phyloP scores from a whole-genome alignment of 2,113 vertebrate genomes.

The Smithornis capensis region DNA sequence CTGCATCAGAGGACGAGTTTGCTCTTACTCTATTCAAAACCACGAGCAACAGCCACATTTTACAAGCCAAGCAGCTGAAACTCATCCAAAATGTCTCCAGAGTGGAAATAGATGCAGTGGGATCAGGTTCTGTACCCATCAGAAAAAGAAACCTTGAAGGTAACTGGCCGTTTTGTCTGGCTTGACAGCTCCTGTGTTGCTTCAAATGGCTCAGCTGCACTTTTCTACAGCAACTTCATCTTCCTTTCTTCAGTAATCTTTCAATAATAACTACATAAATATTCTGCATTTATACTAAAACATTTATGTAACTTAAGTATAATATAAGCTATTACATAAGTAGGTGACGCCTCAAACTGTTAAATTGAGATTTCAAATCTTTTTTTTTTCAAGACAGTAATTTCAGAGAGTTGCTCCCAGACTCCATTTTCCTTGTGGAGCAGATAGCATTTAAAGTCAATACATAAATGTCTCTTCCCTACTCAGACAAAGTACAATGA shows the following conservation, averaged over 20 bases:
- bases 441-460: not conserved
- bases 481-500: not conserved
- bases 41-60: not conserved
- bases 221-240: not conserved
- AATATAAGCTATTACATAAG: not conserved
- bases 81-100: not conserved
- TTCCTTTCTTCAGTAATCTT: not conserved
- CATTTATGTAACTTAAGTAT: too few species aligned
- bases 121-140: not conserved
- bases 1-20: fast-evolving
- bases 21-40: not conserved
- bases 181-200: not conserved
- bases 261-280: not conserved
- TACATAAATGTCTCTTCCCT: not conserved
- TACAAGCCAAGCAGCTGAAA: not conserved
- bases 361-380: not conserved
- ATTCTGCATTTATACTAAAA: not conserved
- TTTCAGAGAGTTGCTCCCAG: not conserved
- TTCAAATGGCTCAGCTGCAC: not conserved
- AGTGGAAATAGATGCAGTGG: not conserved
- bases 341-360: not conserved
- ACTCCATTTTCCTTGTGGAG: not conserved
- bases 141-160: not conserved
- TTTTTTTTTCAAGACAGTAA: not conserved
- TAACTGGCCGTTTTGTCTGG: not conserved